Base-by-base conservation (phyloP, 2,888 invertebrate genomes). In the Heliconius sara region DNA sequence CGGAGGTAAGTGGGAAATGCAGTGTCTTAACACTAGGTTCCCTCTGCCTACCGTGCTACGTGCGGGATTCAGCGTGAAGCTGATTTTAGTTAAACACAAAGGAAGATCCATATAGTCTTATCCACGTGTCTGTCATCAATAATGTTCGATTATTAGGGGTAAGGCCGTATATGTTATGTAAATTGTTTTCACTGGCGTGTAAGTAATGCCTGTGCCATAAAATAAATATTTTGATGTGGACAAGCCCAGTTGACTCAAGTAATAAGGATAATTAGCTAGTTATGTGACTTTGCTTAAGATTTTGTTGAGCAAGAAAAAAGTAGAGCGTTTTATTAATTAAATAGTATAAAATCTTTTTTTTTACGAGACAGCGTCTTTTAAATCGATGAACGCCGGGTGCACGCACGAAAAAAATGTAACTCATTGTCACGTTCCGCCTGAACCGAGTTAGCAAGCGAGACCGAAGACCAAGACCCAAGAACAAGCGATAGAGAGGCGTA, bases 71-170 rank as follows among this genome's bases (percentile, higher is more conserved):
- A 39, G 39, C 34, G 9, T 34, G 34, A 34, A 34, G 34, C 10
- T 39, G 39, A 39, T 39, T 39, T 39, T 39, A 39, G 10, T 16
- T 16, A 39, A 30, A n/a, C 10, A 3, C n/a, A 9, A 22, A 63
- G 82, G 71, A 80, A 75, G 80, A 74, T 89, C 89, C 87, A 88
- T 72, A 79, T 66, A 84, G 81, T 80, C 79, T 82, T 22, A 43
- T 72, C 78, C 5, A 83, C 84, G 16, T 73, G 52, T 43, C 73
- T 47, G 13, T 65, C 76, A 80, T 81, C 80, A 79, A 78, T 81
- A 77, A 78, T 81, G 77, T 79, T 78, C 70, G 74, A 79, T 83
- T 83, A 84, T 80, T 83, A 82, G 79, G 74, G 81, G 78, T 82
- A 83, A 74, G 81, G 82, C 70, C 68, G 76, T 77, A 70, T 81